Conservation (phyloP, 2,113 vertebrate genomes). For the Etia nguti region DNA sequence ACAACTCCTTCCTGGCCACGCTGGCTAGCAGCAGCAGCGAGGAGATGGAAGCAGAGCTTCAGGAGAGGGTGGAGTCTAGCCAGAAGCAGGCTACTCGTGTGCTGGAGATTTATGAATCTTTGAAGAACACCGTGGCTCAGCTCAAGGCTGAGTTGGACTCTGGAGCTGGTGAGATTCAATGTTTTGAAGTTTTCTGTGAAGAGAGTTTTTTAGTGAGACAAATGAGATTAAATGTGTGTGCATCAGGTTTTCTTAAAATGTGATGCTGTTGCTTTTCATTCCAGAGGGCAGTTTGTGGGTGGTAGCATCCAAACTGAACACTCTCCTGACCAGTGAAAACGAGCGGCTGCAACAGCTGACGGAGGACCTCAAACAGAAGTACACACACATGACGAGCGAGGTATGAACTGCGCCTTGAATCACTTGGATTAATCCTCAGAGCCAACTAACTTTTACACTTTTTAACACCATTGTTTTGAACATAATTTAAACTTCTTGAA, state of each 20-base stretch:
- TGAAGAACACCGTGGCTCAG: constrained; percentile 73
- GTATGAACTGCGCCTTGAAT: constrained; percentile 29
- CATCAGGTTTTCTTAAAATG: background rate
- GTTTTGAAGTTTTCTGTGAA: background rate
- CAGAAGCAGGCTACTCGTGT: constrained; percentile 82
- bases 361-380: constrained; percentile 87
- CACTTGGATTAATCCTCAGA: background rate
- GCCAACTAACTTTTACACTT: background rate
- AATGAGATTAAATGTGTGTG: background rate
- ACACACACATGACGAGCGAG: constrained; percentile 91
- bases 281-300: constrained; percentile 79
- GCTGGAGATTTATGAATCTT: constrained; percentile 81
- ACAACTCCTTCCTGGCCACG: constrained; percentile 90
- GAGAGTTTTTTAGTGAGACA: background rate
- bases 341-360: constrained; percentile 83
- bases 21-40: constrained; percentile 94
- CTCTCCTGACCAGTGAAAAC: constrained; percentile 82
- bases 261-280: background rate
- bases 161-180: constrained; percentile 53
- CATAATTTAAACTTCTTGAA: background rate
- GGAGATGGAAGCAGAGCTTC: constrained; percentile 93
- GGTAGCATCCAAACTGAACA: constrained; percentile 80
- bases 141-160: constrained; percentile 63
- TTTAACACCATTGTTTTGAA: fast-evolving
- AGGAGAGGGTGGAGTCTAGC: constrained; percentile 90